Evolutionary conservation across 2,113 vertebrate genomes (phyloP).

Genomic region (Perccottus glenii): DNA sequence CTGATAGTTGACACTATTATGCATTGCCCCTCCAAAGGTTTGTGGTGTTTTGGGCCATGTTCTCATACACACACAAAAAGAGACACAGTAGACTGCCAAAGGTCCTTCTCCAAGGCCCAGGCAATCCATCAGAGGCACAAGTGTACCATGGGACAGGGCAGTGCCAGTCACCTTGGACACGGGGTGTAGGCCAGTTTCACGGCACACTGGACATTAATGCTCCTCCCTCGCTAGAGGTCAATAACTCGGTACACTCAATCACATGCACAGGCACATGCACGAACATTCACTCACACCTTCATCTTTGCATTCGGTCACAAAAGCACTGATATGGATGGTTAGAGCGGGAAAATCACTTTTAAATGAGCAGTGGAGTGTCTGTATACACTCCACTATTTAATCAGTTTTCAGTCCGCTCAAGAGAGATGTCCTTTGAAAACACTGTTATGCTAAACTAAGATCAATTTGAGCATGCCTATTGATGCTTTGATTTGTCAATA

Average conservation of each 20-base stretch:
- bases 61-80: conserved; percentile 4
- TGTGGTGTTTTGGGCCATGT: background rate
- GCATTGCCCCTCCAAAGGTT: conserved; percentile 25
- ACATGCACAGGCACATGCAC: conserved; percentile 29
- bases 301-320: conserved; percentile 34
- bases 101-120: conserved; percentile 53
- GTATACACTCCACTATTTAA: conserved; percentile 43
- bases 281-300: conserved; percentile 23
- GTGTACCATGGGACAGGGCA: conserved; percentile 58
- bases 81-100: conserved; percentile 17
- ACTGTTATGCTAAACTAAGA: background rate
- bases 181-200: conserved; percentile 67
- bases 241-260: conserved; percentile 61
- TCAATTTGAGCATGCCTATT: background rate
- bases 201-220: conserved; percentile 70
- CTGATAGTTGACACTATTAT: too few relatives aligned
- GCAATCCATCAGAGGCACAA: conserved; percentile 70
- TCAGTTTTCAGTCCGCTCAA: background rate
- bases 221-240: conserved; percentile 69
- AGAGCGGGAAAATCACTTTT: conserved; percentile 53
- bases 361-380: conserved; percentile 36
- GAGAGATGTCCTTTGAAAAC: too few relatives aligned
- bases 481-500: background rate
- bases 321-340: conserved; percentile 23
- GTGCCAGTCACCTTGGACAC: conserved; percentile 74